phyloP scores from a whole-genome alignment of 2,888 invertebrate species.

The Cataglyphis livida region DNA sequence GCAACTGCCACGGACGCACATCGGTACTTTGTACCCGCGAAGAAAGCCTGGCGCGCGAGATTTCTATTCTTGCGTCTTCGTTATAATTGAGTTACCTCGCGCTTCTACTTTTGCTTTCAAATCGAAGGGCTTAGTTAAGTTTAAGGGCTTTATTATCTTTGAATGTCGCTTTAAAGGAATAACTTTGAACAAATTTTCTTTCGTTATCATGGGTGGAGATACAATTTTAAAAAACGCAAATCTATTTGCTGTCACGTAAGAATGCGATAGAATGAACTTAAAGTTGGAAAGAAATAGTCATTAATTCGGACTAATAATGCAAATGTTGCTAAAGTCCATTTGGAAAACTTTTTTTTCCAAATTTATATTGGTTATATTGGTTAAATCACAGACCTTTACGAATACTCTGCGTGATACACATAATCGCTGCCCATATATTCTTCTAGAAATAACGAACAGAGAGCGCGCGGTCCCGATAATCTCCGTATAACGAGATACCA shows the following conservation, averaged over 20 bases:
- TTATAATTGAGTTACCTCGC: constrained; percentile 34
- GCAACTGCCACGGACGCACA: constrained; percentile 66
- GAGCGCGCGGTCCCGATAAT: constrained; percentile 54
- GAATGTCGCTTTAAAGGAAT: background rate
- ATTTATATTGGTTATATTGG: too few species aligned
- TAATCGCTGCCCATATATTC: constrained; percentile 20
- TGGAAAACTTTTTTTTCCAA: too few species aligned
- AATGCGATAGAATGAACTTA: background rate
- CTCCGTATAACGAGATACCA: constrained; percentile 66
- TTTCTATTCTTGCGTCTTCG: constrained; percentile 38
- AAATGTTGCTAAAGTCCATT: background rate
- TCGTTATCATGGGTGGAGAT: background rate
- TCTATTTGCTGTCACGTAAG: background rate
- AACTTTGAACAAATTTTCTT: background rate
- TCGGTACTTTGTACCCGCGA: constrained; percentile 58
- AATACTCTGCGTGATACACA: background rate
- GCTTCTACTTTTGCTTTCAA: background rate
- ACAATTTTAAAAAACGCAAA: background rate
- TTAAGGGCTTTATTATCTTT: background rate
- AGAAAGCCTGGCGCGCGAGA: constrained; percentile 38
- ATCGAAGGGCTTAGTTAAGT: background rate
- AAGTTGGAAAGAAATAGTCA: background rate
- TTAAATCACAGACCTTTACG: constrained; percentile 35
- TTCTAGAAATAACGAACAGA: constrained; percentile 48
- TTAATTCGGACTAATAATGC: background rate